Evolutionary conservation across 2,797 vertebrate species (phyloP).

Genomic region (Cryptoblepharus egeriae): DNA sequence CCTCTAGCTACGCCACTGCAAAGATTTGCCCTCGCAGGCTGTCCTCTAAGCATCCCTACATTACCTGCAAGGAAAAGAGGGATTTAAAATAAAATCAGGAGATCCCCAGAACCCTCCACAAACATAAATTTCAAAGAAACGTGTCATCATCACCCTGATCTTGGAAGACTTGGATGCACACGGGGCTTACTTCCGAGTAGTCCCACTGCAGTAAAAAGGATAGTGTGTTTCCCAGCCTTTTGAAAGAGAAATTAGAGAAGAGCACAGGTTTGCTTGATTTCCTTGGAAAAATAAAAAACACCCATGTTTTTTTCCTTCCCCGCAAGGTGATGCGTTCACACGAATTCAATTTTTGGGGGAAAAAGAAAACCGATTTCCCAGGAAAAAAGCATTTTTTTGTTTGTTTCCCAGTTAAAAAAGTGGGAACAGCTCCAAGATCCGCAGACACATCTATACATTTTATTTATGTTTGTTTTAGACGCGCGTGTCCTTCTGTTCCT

Average conservation of each 20-base stretch:
- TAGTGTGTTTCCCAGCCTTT: background rate
- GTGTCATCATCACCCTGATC: background rate
- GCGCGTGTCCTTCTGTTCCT: constrained; percentile 2
- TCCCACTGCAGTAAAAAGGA: background rate
- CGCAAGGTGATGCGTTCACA: background rate
- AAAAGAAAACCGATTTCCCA: no score
- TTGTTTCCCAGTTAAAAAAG: background rate
- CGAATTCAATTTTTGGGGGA: background rate
- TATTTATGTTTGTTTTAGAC: constrained; percentile 21
- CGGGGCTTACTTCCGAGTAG: background rate
- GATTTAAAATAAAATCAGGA: background rate
- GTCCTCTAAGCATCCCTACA: background rate
- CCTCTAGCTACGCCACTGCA: no score
- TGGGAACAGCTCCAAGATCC: background rate
- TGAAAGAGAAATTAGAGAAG: background rate
- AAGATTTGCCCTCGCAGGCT: constrained; percentile 70
- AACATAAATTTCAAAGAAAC: background rate
- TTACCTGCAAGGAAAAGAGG: background rate
- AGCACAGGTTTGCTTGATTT: no score
- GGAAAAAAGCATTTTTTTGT: background rate
- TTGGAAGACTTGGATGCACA: background rate
- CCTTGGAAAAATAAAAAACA: background rate
- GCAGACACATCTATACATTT: background rate
- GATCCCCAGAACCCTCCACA: background rate
- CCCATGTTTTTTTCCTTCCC: background rate